Percentiles rank a stretch among this genome's conserved stretches.
phyloP scores from a whole-genome alignment of 2,888 invertebrate genomes.

The Euplagia quadripunctaria region DNA sequence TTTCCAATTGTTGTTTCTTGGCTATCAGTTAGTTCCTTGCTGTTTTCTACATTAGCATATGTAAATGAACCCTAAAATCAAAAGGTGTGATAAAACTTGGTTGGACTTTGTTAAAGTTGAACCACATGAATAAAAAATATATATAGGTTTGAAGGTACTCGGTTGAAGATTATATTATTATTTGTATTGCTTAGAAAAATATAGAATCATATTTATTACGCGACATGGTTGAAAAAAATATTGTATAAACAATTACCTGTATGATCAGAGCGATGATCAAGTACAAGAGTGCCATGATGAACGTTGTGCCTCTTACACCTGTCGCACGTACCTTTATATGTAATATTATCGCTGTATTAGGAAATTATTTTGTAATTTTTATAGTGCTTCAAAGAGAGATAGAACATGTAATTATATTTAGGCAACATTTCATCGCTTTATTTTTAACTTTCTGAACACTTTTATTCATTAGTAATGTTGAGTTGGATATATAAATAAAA shows the following conservation, averaged over 20 bases:
- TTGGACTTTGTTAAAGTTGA: not conserved
- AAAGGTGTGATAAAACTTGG: conserved; percentile 7
- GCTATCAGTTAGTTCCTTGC: conserved; percentile 51
- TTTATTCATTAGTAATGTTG: too few species aligned
- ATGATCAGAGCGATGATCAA: conserved; percentile 71
- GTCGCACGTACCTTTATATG: conserved; percentile 63
- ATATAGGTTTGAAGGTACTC: not conserved
- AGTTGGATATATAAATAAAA: too few species aligned
- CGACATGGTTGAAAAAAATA: conserved; percentile 14
- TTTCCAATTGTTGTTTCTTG: conserved; percentile 47
- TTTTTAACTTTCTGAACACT: too few species aligned
- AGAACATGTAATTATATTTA: conserved; percentile 55
- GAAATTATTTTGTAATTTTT: conserved; percentile 62
- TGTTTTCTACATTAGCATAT: conserved; percentile 52
- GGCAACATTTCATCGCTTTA: conserved; percentile 31
- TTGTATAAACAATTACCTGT: conserved; percentile 67
- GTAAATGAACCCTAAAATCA: conserved; percentile 67
- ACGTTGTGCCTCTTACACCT: conserved; percentile 46
- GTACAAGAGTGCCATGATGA: conserved; percentile 73
- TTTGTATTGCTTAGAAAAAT: conserved; percentile 1
- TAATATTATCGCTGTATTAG: conserved; percentile 63
- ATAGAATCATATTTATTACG: not conserved
- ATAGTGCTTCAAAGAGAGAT: conserved; percentile 52
- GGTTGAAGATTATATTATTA: not conserved
- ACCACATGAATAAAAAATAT: not conserved